phyloP scores from a whole-genome alignment of 1,140 invertebrate genomes.

The Daktulosphaira vitifoliae region DNA sequence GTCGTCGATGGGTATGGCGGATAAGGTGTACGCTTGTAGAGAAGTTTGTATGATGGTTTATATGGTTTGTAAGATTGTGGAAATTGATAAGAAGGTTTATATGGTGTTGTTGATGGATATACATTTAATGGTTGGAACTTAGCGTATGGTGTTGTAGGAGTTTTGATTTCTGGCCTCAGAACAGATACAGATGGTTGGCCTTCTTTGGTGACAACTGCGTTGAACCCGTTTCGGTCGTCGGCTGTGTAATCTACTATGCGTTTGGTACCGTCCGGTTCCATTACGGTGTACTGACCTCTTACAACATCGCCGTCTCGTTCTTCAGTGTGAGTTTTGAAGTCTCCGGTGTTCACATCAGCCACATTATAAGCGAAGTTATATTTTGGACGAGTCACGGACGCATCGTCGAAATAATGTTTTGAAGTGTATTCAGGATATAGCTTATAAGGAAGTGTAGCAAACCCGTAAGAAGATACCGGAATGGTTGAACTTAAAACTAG shows the following conservation, averaged over 20 bases:
- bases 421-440: background rate
- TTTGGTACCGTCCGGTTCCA: constrained; percentile 67
- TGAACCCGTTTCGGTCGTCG: constrained; percentile 67
- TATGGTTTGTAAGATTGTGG: too few relatives aligned
- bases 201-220: constrained; percentile 51
- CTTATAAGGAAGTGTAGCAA: background rate
- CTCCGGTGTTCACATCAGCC: constrained; percentile 51
- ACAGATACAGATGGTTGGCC: background rate
- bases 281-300: constrained; percentile 63
- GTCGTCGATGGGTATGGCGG: too few relatives aligned
- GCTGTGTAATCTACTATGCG: constrained; percentile 67
- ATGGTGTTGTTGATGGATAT: too few relatives aligned
- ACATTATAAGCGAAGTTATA: constrained; percentile 49
- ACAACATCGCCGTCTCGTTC: constrained; percentile 51
- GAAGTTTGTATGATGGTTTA: too few relatives aligned
- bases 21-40: too few relatives aligned
- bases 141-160: background rate
- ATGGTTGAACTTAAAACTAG: background rate
- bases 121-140: background rate
- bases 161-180: background rate
- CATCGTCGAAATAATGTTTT: background rate
- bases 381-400: constrained; percentile 43
- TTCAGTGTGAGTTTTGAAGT: constrained; percentile 56
- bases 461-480: constrained; percentile 8
- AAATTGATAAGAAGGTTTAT: too few relatives aligned